Base-by-base conservation (phyloP, 2,888 invertebrate genomes). In the Globia sparganii region DNA sequence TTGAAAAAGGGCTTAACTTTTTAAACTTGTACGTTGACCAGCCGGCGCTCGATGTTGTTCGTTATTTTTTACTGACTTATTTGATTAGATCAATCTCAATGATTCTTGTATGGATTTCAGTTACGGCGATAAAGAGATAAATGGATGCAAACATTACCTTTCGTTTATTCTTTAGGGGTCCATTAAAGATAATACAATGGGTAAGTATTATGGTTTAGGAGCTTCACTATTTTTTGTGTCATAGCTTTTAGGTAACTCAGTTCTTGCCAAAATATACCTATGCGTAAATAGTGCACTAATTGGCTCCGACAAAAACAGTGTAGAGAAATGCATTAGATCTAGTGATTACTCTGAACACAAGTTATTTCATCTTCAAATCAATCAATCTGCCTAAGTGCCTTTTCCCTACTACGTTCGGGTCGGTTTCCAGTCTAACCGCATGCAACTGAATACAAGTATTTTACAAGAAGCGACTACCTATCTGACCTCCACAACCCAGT, bases 41-140 rank as follows among this genome's bases (percentile, higher is more conserved):
- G 93, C 94, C 94, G 93, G 94, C 91, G 94, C 90, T 93, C 90
- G 90, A 90, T 90, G 90, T 87, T 90, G 91, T 93, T 95, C 93
- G 92, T 95, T 95, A 94, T 95, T 96, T 95, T 95, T 96, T 95
- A 94, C 92, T 91, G 92, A 91, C 93, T 93, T 94, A 93, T 95
- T 95, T 95, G 95, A 96, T 95, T 95, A 95, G 94, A 96, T 96
- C 95, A 94, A 95, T 95, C 95, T 95, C 93, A 94, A 94, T 93
- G 95, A 94, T 92, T 92, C 94, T 95, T 96, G 96, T 95, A 95
- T 92, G 94, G 94, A 94, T 94, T 96, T 95, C 93, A 96, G 95
- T 95, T 94, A 94, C 94, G 91, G 86, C 87, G 94, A 95, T 95
- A 95, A 94, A 91, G 90, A 92, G 93, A 94, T 95, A 94, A 95